phyloP scores from a whole-genome alignment of 2,888 invertebrate genomes.

The Microplitis manilae region DNA sequence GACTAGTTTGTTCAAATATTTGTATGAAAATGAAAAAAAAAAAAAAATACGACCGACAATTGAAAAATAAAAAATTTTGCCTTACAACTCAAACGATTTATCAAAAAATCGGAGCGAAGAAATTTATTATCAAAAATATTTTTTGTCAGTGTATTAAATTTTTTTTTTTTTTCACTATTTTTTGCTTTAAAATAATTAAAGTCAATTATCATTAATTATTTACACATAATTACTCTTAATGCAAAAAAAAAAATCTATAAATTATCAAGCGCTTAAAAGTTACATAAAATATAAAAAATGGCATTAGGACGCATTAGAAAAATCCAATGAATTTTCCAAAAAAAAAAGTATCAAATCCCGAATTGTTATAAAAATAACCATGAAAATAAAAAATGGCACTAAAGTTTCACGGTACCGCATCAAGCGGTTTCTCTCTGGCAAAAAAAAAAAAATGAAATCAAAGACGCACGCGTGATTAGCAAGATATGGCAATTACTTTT shows the following conservation, averaged over 20 bases:
- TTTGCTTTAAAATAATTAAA: neutral
- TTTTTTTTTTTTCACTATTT: neutral
- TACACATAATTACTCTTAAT: neutral
- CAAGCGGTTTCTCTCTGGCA: conserved; percentile 51
- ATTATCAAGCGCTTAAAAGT: neutral
- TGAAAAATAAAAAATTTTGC: conserved; percentile 23
- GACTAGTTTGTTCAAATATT: conserved; percentile 58
- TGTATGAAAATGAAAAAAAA: conserved; percentile 45
- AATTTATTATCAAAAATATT: neutral
- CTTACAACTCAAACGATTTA: conserved; percentile 14
- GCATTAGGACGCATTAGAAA: conserved; percentile 20
- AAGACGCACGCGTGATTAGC: conserved; percentile 12
- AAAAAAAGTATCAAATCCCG: conserved; percentile 15
- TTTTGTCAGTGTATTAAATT: neutral
- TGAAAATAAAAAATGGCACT: conserved; percentile 64
- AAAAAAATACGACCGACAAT: conserved; percentile 26
- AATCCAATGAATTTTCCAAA: conserved; percentile 38
- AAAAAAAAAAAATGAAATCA: conserved; percentile 26
- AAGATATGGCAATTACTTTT: conserved; percentile 21
- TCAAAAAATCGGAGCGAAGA: conserved; percentile 5
- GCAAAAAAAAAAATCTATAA: conserved; percentile 17
- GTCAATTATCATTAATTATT: neutral
- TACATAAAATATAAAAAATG: conserved; percentile 35
- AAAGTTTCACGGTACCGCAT: conserved; percentile 68
- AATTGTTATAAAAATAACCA: conserved; percentile 24